Evolutionary conservation across 2,888 invertebrate genomes (phyloP).

Genomic region (Melipona beecheii): DNA sequence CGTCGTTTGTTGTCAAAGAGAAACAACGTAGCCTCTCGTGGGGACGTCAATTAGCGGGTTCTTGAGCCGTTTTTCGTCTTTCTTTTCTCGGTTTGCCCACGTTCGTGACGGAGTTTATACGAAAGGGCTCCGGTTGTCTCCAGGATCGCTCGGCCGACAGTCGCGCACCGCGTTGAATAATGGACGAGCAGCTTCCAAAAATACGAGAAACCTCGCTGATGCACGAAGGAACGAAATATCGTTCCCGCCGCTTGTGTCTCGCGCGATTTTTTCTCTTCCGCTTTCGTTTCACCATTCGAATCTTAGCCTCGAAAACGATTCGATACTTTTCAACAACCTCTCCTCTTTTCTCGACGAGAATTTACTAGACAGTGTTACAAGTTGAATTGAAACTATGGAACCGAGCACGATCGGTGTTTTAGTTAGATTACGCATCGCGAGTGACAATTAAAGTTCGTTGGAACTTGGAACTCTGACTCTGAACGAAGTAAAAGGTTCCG

Average conservation of each 20-base stretch:
- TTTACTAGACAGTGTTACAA: too few relatives aligned
- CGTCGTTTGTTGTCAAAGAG: conserved; percentile 50
- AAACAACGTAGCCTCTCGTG: conserved; percentile 64
- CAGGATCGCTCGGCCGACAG: neutral
- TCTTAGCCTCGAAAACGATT: too few relatives aligned
- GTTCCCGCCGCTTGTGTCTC: conserved; percentile 13
- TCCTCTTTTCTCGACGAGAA: too few relatives aligned
- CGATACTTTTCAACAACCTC: too few relatives aligned
- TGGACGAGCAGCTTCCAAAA: conserved; percentile 41
- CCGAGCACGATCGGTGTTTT: too few relatives aligned
- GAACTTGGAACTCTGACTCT: too few relatives aligned
- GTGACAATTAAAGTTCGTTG: too few relatives aligned
- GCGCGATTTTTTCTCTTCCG: too few relatives aligned
- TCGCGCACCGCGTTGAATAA: conserved; percentile 48
- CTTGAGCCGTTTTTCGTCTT: conserved; percentile 35
- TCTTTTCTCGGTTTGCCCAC: conserved; percentile 5
- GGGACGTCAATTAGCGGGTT: conserved; percentile 67
- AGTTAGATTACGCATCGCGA: too few relatives aligned
- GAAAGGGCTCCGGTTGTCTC: conserved; percentile 10
- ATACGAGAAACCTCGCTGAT: neutral
- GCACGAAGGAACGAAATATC: conserved; percentile 1
- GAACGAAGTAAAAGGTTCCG: too few relatives aligned
- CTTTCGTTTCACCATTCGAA: too few relatives aligned
- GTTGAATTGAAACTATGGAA: too few relatives aligned
- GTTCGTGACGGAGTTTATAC: conserved; percentile 19